Conservation (phyloP, 2,797 vertebrate genomes). For the Acestrorhynchus altus region DNA sequence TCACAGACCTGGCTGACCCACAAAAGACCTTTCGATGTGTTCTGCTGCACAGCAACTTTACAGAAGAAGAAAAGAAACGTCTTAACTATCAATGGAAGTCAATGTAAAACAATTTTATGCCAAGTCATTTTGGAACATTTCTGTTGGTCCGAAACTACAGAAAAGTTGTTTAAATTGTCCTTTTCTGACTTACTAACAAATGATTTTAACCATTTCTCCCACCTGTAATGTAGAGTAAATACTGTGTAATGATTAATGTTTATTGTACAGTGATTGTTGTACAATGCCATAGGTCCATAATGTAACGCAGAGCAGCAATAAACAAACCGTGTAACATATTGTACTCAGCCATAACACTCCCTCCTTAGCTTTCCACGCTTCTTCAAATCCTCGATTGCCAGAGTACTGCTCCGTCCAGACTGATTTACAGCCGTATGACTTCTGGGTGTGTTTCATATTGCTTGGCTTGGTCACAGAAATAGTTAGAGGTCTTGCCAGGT, state of each 20-base stretch:
- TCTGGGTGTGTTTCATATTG: background rate
- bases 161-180: no score
- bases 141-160: no score
- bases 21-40: background rate
- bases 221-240: no score
- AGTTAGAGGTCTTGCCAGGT: slow-evolving; percentile 3
- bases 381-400: background rate
- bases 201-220: no score
- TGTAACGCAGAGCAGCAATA: background rate
- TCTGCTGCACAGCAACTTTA: background rate
- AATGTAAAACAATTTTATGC: no score
- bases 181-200: no score
- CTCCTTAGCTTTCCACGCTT: background rate
- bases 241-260: no score
- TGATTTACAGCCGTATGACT: slow-evolving; percentile 16
- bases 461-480: background rate
- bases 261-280: no score
- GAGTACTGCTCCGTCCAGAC: background rate
- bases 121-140: no score
- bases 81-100: no score
- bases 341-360: background rate
- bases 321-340: background rate
- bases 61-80: no score
- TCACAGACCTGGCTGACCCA: background rate
- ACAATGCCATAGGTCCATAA: no score